These are phyloP conservation scores for Trichonephila clavata DNA, from an alignment of 1,140 invertebrate genomes.

Conservation along the genomic window DNA sequence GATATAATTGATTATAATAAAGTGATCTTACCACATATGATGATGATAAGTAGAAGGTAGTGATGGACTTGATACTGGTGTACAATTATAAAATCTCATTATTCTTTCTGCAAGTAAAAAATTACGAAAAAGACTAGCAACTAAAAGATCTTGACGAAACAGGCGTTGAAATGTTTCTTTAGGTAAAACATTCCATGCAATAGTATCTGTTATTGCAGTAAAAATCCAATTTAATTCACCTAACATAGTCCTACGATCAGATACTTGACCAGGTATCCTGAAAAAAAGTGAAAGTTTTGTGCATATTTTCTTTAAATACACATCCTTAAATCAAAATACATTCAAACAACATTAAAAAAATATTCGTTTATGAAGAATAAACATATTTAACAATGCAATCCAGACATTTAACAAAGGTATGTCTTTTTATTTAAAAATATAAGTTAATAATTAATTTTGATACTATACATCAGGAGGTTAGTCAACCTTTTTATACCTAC, in stretches of 20 bases:
- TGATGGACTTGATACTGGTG: conserved; percentile 93
- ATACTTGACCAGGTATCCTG: conserved; percentile 96
- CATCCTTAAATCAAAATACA: too few relatives aligned
- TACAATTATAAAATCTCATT: conserved; percentile 97
- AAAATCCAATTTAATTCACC: conserved; percentile 99
- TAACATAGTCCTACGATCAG: conserved; percentile 97
- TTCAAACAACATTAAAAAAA: background rate
- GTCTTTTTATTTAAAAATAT: too few relatives aligned
- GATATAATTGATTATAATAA: background rate
- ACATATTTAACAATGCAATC: too few relatives aligned
- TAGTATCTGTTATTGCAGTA: conserved; percentile 99
- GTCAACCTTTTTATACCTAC: too few relatives aligned
- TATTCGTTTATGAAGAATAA: background rate
- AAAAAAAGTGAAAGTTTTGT: conserved; percentile 12
- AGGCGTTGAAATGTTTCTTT: conserved; percentile 97
- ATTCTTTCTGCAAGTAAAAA: conserved; percentile 98
- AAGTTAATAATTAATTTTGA: too few relatives aligned
- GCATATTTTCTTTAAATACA: too few relatives aligned
- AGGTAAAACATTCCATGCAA: conserved; percentile 98
- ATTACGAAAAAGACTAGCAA: conserved; percentile 98
- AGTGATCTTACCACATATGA: conserved; percentile 83
- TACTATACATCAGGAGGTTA: too few relatives aligned
- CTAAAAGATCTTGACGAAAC: conserved; percentile 98
- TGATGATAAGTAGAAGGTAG: conserved; percentile 93
- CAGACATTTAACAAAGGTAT: too few relatives aligned